A percentile compares a stretch with the other conserved stretches of the same genome.
Evolutionary conservation across 2,797 vertebrate species (phyloP).

Genomic region (Artibeus jamaicensis): DNA sequence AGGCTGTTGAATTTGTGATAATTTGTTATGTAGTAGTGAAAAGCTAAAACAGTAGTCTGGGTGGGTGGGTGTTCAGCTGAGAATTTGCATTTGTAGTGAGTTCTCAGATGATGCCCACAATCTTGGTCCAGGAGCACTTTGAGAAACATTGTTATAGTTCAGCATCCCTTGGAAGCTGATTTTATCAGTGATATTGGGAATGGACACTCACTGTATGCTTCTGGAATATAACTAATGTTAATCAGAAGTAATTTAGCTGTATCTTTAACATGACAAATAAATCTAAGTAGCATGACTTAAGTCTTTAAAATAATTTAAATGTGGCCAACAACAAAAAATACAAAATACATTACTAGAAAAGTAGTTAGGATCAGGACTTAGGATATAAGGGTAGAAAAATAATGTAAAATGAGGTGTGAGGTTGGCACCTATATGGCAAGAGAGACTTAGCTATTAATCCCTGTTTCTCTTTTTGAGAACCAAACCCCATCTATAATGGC

Average conservation of each 20-base stretch:
- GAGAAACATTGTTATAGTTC: not conserved
- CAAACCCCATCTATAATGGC: not conserved
- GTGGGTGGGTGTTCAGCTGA: not conserved
- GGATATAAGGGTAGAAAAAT: not conserved
- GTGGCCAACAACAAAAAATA: not conserved
- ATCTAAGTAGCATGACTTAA: not conserved
- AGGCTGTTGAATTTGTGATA: not conserved
- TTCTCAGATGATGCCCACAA: not conserved
- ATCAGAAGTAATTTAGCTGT: not conserved
- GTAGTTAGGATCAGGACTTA: not conserved
- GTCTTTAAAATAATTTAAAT: conserved; percentile 24
- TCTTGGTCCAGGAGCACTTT: not conserved
- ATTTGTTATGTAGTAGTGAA: not conserved
- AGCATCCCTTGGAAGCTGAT: not conserved
- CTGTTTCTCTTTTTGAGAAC: not conserved
- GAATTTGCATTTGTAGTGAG: not conserved
- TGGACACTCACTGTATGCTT: not conserved
- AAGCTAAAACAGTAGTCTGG: not conserved
- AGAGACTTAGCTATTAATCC: not conserved
- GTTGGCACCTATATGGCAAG: not conserved
- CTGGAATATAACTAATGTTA: not conserved
- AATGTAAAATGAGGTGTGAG: not conserved
- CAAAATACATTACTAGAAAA: not conserved
- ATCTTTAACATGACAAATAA: not conserved
- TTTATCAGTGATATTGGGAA: not conserved